Percentiles rank a stretch among this genome's conserved stretches.
Conservation (phyloP, 2,797 vertebrate genomes). For the Cryptoprocta ferox region DNA sequence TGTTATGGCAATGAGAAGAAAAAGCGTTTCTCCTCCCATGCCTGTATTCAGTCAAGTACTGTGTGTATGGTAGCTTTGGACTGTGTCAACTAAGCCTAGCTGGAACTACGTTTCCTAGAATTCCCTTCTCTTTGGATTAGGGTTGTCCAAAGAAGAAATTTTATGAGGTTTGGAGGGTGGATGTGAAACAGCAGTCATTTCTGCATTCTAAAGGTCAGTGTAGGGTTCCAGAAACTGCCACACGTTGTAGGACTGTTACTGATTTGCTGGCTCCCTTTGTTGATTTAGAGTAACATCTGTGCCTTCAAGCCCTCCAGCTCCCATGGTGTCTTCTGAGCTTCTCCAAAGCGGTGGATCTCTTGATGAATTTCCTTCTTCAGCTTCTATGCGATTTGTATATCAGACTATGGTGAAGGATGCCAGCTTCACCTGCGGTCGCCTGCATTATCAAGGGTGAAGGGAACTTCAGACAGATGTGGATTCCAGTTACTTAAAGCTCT, state of each 20-base stretch:
- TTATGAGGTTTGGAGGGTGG: background rate
- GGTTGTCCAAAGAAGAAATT: background rate
- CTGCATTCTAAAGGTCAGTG: background rate
- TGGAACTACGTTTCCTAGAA: background rate
- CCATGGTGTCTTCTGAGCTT: background rate
- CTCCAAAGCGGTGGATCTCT: background rate
- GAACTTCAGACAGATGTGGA: background rate
- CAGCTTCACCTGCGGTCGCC: background rate
- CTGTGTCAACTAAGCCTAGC: background rate
- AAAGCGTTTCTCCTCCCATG: background rate
- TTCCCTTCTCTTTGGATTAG: background rate
- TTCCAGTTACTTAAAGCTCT: background rate
- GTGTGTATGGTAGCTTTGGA: background rate
- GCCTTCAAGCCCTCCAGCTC: background rate
- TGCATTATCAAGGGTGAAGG: background rate
- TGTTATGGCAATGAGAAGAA: background rate
- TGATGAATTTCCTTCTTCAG: background rate
- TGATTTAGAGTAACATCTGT: background rate
- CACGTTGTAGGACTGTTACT: background rate
- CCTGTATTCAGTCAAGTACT: background rate
- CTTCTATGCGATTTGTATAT: background rate
- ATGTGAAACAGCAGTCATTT: background rate
- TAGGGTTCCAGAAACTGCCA: background rate
- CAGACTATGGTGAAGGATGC: too few relatives aligned
- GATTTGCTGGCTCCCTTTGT: background rate